Conservation (phyloP, 2,113 vertebrate genomes). For the Ophiodon elongatus region DNA sequence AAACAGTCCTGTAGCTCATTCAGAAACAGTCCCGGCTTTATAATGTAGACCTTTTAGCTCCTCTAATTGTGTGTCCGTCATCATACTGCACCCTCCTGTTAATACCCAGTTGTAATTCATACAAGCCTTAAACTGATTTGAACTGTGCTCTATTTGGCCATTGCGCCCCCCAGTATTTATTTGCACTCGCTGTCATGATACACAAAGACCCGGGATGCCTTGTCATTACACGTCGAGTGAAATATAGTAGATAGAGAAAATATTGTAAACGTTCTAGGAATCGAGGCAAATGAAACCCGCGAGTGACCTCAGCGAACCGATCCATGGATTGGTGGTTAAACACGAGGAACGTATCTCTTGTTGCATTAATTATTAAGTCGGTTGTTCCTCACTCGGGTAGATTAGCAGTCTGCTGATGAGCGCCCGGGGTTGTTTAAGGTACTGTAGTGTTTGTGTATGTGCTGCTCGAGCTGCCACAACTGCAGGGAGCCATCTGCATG, state of each 20-base stretch:
- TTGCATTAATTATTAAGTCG: conserved; percentile 86
- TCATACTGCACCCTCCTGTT: conserved; percentile 53
- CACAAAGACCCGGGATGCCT: neutral
- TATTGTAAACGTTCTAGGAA: conserved; percentile 58
- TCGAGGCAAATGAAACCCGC: conserved; percentile 24
- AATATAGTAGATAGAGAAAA: conserved; percentile 22
- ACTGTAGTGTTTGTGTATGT: conserved; percentile 54
- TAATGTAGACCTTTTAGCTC: conserved; percentile 71
- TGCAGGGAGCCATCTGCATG: conserved; percentile 38
- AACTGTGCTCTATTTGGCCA: conserved; percentile 47
- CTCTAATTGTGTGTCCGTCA: conserved; percentile 64
- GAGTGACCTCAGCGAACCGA: conserved; percentile 71
- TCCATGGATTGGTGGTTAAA: conserved; percentile 83
- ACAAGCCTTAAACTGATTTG: conserved; percentile 51
- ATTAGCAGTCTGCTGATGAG: conserved; percentile 78
- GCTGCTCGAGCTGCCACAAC: conserved; percentile 14
- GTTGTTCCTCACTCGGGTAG: conserved; percentile 83
- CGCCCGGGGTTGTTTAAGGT: conserved; percentile 83
- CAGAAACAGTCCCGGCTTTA: conserved; percentile 63
- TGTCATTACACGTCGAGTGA: conserved; percentile 24
- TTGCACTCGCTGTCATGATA: conserved; percentile 36
- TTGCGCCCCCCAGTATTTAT: conserved; percentile 38
- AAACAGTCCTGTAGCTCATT: conserved; percentile 69
- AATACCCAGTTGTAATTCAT: conserved; percentile 60
- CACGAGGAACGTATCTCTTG: conserved; percentile 82